These are phyloP conservation scores for Mustela lutreola DNA, from an alignment of 2,113 vertebrate genomes.

Conservation along the genomic window DNA sequence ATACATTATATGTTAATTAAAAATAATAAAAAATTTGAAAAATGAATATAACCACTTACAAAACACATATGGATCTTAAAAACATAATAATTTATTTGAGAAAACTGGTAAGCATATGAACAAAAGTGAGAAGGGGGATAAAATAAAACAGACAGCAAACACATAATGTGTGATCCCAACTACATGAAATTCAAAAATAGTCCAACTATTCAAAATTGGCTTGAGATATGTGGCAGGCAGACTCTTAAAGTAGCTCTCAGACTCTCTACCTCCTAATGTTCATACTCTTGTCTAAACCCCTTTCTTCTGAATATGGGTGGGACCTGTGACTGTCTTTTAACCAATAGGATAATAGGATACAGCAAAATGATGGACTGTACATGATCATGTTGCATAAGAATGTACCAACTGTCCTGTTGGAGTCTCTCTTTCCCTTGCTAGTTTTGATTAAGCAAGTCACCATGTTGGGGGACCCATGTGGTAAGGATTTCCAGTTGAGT, in stretches of 20 bases:
- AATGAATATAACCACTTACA: not conserved
- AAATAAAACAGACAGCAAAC: not conserved
- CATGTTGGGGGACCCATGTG: not conserved
- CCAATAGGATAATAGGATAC: not conserved
- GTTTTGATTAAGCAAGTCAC: not conserved
- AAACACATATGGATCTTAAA: conserved; percentile 3
- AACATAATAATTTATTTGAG: not conserved
- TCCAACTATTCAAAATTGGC: not conserved
- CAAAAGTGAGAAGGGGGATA: not conserved
- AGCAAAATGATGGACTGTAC: not conserved
- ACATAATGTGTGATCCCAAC: not conserved
- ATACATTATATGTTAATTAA: no score
- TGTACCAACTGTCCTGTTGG: not conserved
- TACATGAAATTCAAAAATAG: not conserved
- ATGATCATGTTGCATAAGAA: not conserved
- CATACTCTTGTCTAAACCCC: not conserved
- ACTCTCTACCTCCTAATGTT: not conserved
- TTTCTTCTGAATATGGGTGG: not conserved
- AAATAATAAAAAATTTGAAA: not conserved
- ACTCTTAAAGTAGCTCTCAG: not conserved
- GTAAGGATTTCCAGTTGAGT: not conserved
- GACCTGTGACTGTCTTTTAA: not conserved
- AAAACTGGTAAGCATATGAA: not conserved
- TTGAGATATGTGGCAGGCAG: not conserved
- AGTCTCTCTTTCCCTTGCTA: not conserved